Base-by-base conservation (phyloP, 2,797 vertebrate species). In the Galago senegalensis region DNA sequence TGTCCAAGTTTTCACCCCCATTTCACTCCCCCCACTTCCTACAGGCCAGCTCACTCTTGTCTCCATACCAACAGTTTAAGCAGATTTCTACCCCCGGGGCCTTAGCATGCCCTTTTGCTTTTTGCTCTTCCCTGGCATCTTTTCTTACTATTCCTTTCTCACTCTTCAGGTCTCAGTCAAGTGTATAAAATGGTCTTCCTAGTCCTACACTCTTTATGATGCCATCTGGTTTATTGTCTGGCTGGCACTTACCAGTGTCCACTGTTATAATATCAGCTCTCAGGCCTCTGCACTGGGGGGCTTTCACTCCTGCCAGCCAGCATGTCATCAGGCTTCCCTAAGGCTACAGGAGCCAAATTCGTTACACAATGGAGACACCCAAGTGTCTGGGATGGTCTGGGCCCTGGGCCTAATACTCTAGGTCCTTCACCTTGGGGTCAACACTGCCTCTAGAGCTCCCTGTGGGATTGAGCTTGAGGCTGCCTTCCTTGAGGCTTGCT, bases 61-160 rank as follows among this genome's bases (percentile, higher is more conserved):
- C 4, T 83, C 25, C 16, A 12, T 0, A 0, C 12, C 43, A 75
- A 27, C 4, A 13, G 0, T 5, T 12, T 65, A 49, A 40, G 67
- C 43, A 75, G 0, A 67, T 31, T 67, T 88, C n/a, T 4, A 53
- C n/a, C 6, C 6, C 23, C n/a, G 63, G 72, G 31, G 10, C 9
- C 31, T 53, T 70, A 37, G 25, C 46, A 43, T 20, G 8, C 25
- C 23, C 0, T 82, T 91, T 63, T 17, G 7, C 17, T 25, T 0
- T 82, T 91, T 63, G 27, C n/a, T 77, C 58, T 70, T 53, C 58
- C 46, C 23, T 16, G 61, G 73, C 83, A 34, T 63, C 40, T 63
- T 9, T 49, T 14, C 18, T 43, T 5, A n/a, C 0, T 5, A 7
- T 43, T 82, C 6, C 16, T 63, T 70, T 58, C 40, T 56, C 17